phyloP scores from a whole-genome alignment of 1,140 invertebrate species.

The Brachionus koreanus region DNA sequence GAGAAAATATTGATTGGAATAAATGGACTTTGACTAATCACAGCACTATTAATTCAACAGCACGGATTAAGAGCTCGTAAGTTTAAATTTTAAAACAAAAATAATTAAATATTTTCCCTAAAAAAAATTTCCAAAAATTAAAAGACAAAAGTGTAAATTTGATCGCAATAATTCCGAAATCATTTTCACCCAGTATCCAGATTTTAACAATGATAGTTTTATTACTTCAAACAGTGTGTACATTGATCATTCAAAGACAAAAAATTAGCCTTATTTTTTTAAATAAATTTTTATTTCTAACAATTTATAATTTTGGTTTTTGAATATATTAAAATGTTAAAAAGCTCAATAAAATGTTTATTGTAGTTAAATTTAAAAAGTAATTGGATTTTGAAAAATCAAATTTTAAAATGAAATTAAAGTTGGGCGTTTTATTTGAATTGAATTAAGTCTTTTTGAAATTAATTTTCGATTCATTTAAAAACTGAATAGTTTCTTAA shows the following conservation, averaged over 20 bases:
- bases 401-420: no score
- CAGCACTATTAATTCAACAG: slow-evolving; percentile 16
- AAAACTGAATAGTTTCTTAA: no score
- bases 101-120: neutral
- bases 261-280: slow-evolving; percentile 8
- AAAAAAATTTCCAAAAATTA: neutral
- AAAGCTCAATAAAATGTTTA: no score
- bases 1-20: slow-evolving; percentile 11
- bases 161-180: neutral
- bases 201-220: neutral
- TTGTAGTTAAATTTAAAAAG: no score
- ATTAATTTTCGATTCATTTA: no score
- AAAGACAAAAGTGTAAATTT: slow-evolving; percentile 26
- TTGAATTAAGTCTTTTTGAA: no score
- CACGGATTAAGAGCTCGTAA: slow-evolving; percentile 32
- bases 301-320: no score
- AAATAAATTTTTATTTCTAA: neutral
- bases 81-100: neutral
- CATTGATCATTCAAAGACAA: slow-evolving; percentile 18
- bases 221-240: slow-evolving; percentile 23
- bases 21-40: slow-evolving; percentile 17
- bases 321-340: no score
- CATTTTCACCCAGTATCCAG: neutral
- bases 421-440: no score
- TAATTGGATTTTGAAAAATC: no score